phyloP scores from a whole-genome alignment of 2,888 invertebrate species.

The Agrochola lychnidis region DNA sequence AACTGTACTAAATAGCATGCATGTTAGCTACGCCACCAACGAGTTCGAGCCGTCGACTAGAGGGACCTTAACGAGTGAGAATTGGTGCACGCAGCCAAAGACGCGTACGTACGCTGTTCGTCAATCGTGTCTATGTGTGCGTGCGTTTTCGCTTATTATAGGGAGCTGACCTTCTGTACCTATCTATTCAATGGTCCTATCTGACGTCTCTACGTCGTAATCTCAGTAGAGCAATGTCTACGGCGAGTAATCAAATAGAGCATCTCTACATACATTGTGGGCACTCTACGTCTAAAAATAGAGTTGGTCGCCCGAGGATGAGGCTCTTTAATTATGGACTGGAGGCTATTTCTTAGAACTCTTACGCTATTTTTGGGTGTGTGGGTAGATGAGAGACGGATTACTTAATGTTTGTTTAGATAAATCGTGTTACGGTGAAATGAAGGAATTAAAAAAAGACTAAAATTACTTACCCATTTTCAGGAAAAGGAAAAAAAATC shows the following conservation, averaged over 20 bases:
- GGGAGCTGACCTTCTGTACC: not conserved
- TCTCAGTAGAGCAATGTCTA: slow-evolving; percentile 39
- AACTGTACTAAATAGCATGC: too few relatives aligned
- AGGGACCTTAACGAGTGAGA: too few relatives aligned
- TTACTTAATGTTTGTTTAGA: not conserved
- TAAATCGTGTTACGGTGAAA: not conserved
- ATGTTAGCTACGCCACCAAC: too few relatives aligned
- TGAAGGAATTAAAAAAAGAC: too few relatives aligned
- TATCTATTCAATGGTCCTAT: not conserved
- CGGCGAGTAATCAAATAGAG: slow-evolving; percentile 60
- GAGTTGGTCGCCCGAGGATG: slow-evolving; percentile 16
- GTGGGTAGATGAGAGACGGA: not conserved
- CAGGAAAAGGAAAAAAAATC: not conserved
- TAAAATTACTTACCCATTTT: too few relatives aligned
- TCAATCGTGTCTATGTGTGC: not conserved
- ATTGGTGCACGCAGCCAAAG: too few relatives aligned
- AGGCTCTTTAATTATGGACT: slow-evolving; percentile 44
- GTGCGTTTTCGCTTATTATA: not conserved
- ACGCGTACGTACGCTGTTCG: not conserved
- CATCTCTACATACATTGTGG: slow-evolving; percentile 46
- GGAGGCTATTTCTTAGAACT: slow-evolving; percentile 15
- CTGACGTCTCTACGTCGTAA: slow-evolving; percentile 8
- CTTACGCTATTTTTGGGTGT: slow-evolving; percentile 10
- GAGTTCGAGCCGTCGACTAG: too few relatives aligned
- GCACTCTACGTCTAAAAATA: slow-evolving; percentile 44